These are phyloP conservation scores for Coelogynopora nodosa DNA, from an alignment of 2,888 invertebrate species.

Conservation along the genomic window DNA sequence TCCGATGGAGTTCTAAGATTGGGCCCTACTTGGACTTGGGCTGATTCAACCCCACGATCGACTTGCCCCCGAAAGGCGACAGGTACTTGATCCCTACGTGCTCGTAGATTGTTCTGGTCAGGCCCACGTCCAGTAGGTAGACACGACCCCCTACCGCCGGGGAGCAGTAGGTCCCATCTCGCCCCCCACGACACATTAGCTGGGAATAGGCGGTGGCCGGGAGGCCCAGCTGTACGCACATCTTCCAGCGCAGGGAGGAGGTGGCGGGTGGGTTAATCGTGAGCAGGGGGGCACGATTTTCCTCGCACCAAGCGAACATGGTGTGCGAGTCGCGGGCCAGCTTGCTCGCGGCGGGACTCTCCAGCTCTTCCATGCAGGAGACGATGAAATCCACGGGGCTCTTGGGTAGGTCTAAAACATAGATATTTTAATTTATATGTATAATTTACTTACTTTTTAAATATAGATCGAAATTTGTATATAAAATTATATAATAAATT, in stretches of 20 bases:
- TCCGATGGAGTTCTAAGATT: too few species aligned
- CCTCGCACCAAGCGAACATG: conserved; percentile 2
- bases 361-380: background rate
- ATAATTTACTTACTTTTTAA: too few species aligned
- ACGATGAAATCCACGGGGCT: background rate
- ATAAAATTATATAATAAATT: too few species aligned
- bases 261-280: background rate
- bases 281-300: background rate
- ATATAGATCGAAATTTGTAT: too few species aligned
- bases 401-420: background rate
- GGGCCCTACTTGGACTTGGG: background rate
- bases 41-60: background rate
- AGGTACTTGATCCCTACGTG: background rate
- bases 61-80: background rate
- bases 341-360: background rate
- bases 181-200: background rate
- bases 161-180: background rate
- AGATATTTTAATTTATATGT: too few species aligned
- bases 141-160: background rate
- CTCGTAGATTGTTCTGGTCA: background rate
- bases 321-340: background rate
- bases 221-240: background rate
- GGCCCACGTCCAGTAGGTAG: background rate
- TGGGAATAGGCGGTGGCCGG: background rate
- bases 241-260: background rate